phyloP scores from a whole-genome alignment of 2,113 vertebrate genomes.

The Lota lota region DNA sequence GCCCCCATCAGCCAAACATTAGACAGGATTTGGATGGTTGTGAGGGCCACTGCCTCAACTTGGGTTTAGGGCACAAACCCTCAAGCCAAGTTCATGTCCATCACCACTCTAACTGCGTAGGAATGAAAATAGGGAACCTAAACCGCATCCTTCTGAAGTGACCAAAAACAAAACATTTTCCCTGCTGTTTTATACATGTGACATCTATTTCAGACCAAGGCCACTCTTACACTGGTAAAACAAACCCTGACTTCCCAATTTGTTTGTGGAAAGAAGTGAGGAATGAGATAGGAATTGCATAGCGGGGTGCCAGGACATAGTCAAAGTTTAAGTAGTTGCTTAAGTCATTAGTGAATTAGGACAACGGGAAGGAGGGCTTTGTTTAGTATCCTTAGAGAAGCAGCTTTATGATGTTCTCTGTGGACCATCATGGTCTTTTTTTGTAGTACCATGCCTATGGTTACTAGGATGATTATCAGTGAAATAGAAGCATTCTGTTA shows the following conservation, averaged over 20 bases:
- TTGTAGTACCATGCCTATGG: too few species aligned
- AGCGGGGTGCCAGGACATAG: constrained; percentile 43
- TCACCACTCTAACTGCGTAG: too few species aligned
- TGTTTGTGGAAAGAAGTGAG: constrained; percentile 53
- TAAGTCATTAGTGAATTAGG: constrained; percentile 26
- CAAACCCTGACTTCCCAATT: constrained; percentile 41
- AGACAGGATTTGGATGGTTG: too few species aligned
- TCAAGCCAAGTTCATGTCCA: background rate
- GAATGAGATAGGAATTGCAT: constrained; percentile 47
- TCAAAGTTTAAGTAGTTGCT: constrained; percentile 28
- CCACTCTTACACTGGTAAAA: constrained; percentile 47
- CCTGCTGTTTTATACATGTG: constrained; percentile 20
- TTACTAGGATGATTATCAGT: too few species aligned
- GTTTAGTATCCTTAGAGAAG: constrained; percentile 8
- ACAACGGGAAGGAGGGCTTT: constrained; percentile 31
- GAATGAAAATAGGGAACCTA: background rate
- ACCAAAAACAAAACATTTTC: constrained; percentile 4
- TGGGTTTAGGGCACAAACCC: background rate
- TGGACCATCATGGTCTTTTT: too few species aligned
- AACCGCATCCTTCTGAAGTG: background rate
- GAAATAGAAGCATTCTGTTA: too few species aligned
- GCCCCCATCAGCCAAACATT: too few species aligned
- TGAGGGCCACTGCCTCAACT: too few species aligned
- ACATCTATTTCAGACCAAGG: constrained; percentile 18
- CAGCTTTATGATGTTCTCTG: too few species aligned